phyloP scores from a whole-genome alignment of 2,797 vertebrate genomes.

The Catamblyrhynchus diadema region DNA sequence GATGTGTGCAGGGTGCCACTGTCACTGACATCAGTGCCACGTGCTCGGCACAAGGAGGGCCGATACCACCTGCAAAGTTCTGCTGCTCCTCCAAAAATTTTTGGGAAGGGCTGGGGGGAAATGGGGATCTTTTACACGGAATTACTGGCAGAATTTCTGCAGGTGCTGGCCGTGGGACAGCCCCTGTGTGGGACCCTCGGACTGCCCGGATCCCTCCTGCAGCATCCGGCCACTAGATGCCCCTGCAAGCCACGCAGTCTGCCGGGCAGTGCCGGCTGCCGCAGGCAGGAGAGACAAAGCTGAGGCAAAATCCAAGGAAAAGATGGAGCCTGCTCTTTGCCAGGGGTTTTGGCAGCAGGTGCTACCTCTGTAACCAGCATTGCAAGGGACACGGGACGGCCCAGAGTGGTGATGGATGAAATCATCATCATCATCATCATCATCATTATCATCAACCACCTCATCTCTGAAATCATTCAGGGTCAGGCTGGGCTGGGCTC shows the following conservation, averaged over 20 bases:
- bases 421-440: neutral
- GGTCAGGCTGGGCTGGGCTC: neutral
- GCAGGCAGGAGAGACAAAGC: neutral
- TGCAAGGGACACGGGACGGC: fast-evolving
- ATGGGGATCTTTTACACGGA: fast-evolving
- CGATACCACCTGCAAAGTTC: neutral
- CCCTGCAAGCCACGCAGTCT: conserved; percentile 23
- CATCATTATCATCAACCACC: neutral
- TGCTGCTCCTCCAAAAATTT: neutral
- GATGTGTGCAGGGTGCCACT: neutral
- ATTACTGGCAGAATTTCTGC: neutral
- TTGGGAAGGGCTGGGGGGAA: fast-evolving
- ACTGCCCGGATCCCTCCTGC: neutral
- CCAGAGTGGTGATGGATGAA: neutral
- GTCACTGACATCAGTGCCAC: neutral
- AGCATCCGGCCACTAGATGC: conserved; percentile 47
- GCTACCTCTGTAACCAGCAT: neutral
- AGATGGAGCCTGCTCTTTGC: neutral
- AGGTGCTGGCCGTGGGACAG: fast-evolving
- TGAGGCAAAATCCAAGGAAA: neutral
- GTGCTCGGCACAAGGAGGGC: fast-evolving
- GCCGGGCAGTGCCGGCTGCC: neutral
- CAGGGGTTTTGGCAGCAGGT: fast-evolving
- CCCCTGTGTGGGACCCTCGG: fast-evolving
- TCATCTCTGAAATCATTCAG: neutral